Evolutionary conservation across 2,797 vertebrate genomes (phyloP).

Genomic region (Oreonectes daqikongensis): DNA sequence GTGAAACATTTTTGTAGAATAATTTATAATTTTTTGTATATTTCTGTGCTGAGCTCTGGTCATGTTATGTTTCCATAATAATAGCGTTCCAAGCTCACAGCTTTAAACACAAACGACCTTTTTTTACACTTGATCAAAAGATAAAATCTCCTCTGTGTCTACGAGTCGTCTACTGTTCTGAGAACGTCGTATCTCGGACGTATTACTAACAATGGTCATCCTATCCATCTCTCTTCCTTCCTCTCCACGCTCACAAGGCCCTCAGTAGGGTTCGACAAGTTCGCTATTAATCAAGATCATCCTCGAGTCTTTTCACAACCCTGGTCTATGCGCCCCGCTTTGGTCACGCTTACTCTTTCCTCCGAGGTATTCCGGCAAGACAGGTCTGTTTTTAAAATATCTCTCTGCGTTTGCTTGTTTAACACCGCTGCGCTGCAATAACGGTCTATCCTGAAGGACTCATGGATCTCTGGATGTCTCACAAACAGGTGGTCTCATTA

Average conservation of each 20-base stretch:
- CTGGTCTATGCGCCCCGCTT: not conserved
- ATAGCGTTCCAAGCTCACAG: slow-evolving; percentile 31
- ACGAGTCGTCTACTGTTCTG: slow-evolving; percentile 14
- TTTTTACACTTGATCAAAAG: not conserved
- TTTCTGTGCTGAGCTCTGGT: slow-evolving; percentile 29
- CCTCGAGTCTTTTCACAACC: slow-evolving; percentile 15
- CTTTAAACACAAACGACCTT: slow-evolving; percentile 38
- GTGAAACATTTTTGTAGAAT: too few relatives aligned
- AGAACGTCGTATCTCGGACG: not conserved
- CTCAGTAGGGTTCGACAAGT: slow-evolving; percentile 14
- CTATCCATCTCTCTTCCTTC: slow-evolving; percentile 1
- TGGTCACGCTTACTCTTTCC: not conserved
- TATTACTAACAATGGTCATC: slow-evolving; percentile 3
- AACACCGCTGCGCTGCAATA: slow-evolving; percentile 22
- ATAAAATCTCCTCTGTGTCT: not conserved
- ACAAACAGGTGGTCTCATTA: slow-evolving; percentile 61
- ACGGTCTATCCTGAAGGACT: slow-evolving; percentile 22
- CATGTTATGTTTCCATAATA: slow-evolving; percentile 46
- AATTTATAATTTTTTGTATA: slow-evolving; percentile 49
- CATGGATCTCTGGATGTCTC: slow-evolving; percentile 30
- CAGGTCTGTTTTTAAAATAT: slow-evolving; percentile 44
- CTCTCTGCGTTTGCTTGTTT: slow-evolving; percentile 30
- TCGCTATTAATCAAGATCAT: slow-evolving; percentile 29
- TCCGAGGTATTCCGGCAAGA: slow-evolving; percentile 10
- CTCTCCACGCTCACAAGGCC: slow-evolving; percentile 3